phyloP scores from a whole-genome alignment of 2,888 invertebrate genomes.

The Taenaris catops region DNA sequence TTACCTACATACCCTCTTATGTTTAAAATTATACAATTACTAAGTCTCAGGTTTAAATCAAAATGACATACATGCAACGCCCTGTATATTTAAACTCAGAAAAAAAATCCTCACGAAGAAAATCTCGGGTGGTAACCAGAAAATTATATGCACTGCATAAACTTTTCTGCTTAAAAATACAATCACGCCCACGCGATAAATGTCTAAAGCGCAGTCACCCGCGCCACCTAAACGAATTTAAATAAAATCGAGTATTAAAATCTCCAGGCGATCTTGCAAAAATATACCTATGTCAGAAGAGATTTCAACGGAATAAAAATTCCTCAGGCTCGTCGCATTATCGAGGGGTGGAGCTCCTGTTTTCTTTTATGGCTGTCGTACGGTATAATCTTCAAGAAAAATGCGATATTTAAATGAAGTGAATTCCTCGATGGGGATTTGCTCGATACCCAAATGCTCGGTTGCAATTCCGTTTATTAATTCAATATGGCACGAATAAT shows the following conservation, averaged over 20 bases:
- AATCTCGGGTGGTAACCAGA: no score
- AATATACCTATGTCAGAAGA: slow-evolving; percentile 77
- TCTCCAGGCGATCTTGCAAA: slow-evolving; percentile 72
- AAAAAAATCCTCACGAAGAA: no score
- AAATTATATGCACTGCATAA: slow-evolving; percentile 27
- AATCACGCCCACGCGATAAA: slow-evolving; percentile 72
- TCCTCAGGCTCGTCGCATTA: slow-evolving; percentile 75
- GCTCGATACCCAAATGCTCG: slow-evolving; percentile 59
- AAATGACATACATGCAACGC: no score
- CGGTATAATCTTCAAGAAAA: slow-evolving; percentile 80
- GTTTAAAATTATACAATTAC: no score
- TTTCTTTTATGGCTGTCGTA: slow-evolving; percentile 80
- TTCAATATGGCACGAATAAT: slow-evolving; percentile 42
- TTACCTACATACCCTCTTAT: no score
- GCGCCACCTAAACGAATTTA: slow-evolving; percentile 73
- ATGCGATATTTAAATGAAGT: slow-evolving; percentile 80
- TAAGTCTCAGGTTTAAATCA: no score
- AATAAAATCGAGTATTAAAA: slow-evolving; percentile 78
- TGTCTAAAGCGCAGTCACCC: slow-evolving; percentile 66
- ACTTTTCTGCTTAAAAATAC: slow-evolving; percentile 50
- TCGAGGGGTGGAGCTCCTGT: slow-evolving; percentile 72
- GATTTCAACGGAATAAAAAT: slow-evolving; percentile 79
- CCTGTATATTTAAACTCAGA: no score
- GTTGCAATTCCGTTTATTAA: slow-evolving; percentile 65
- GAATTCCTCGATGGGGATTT: slow-evolving; percentile 68